Evolutionary conservation across 2,113 vertebrate genomes (phyloP).

Genomic region (Chascanopsetta lugubris): DNA sequence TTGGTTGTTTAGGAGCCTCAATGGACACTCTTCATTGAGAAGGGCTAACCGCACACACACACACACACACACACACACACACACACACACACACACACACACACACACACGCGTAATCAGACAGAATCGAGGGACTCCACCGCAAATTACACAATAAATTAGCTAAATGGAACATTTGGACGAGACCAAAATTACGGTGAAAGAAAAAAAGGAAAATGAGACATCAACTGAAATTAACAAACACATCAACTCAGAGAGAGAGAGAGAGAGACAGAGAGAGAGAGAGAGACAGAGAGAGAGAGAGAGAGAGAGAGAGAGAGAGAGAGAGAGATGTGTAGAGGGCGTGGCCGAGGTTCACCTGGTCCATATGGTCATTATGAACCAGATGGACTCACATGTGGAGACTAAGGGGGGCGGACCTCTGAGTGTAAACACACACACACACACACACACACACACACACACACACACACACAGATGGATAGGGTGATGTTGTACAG

Average conservation of each 20-base stretch:
- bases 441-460: too few species aligned
- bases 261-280: too few species aligned
- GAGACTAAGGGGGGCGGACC: slow-evolving; percentile 41
- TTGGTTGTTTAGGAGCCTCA: too few species aligned
- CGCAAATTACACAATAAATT: slow-evolving; percentile 47
- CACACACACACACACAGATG: not conserved
- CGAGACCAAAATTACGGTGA: not conserved
- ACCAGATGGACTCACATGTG: slow-evolving; percentile 70
- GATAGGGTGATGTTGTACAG: slow-evolving; percentile 8
- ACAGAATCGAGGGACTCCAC: slow-evolving; percentile 5
- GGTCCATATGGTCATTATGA: slow-evolving; percentile 46
- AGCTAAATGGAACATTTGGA: slow-evolving; percentile 45
- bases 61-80: slow-evolving; percentile 13
- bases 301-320: not conserved
- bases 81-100: slow-evolving; percentile 5
- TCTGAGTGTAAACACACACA: not conserved
- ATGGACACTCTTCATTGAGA: not conserved
- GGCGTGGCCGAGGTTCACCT: slow-evolving; percentile 33
- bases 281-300: too few species aligned
- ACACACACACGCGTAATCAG: slow-evolving; percentile 1
- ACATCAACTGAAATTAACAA: slow-evolving; percentile 60
- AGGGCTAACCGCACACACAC: slow-evolving; percentile 14
- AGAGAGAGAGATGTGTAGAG: not conserved
- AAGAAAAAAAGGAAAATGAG: slow-evolving; percentile 47
- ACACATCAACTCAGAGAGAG: slow-evolving; percentile 45